Evolutionary conservation across 2,113 vertebrate genomes (phyloP).

Genomic region (Naja naja): DNA sequence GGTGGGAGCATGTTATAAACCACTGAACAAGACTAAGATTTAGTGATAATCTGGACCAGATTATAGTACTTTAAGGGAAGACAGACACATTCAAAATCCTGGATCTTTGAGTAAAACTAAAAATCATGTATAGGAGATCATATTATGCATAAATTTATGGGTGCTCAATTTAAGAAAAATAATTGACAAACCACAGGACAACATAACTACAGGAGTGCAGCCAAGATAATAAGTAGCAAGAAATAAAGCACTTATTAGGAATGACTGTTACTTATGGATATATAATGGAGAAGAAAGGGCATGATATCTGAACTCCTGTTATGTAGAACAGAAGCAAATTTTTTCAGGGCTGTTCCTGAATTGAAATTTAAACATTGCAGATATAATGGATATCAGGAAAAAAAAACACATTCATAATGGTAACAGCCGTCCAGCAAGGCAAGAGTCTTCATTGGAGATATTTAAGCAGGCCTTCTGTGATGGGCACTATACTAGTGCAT

Average conservation of each 20-base stretch:
- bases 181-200: neutral
- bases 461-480: neutral
- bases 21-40: neutral
- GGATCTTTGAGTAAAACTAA: neutral
- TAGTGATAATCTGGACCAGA: neutral
- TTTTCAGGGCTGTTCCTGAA: neutral
- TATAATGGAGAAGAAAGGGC: neutral
- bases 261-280: neutral
- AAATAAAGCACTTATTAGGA: neutral
- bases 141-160: neutral
- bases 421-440: neutral
- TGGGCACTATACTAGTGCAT: neutral
- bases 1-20: neutral
- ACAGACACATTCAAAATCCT: neutral
- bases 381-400: neutral
- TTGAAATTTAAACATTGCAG: neutral
- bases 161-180: neutral
- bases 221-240: neutral
- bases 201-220: neutral
- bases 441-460: neutral
- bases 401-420: neutral
- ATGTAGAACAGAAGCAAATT: neutral
- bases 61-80: neutral
- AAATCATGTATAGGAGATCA: neutral
- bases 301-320: neutral